Evolutionary conservation across 1,140 invertebrate species (phyloP).

Genomic region (Leguminivora glycinivorella): DNA sequence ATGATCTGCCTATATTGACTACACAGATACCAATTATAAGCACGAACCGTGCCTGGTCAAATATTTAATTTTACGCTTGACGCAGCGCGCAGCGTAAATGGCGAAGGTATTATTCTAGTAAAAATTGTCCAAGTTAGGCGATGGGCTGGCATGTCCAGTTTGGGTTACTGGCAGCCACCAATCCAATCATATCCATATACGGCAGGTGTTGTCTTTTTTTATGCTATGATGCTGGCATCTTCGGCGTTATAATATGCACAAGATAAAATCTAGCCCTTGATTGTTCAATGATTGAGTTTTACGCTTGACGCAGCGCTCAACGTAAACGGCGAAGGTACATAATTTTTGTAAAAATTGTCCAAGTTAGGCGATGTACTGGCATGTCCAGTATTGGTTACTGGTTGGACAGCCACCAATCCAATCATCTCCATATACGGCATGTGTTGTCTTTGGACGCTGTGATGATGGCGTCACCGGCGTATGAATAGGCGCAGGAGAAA

Average conservation of each 20-base stretch:
- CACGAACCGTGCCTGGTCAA: too few relatives aligned
- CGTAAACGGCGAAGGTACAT: too few relatives aligned
- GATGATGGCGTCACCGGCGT: slow-evolving; percentile 87
- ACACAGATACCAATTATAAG: too few relatives aligned
- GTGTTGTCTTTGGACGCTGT: slow-evolving; percentile 88
- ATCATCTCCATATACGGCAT: slow-evolving; percentile 86
- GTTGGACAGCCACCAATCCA: slow-evolving; percentile 79
- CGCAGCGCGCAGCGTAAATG: too few relatives aligned
- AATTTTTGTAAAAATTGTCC: too few relatives aligned
- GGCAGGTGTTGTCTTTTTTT: slow-evolving; percentile 86
- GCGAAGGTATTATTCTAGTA: too few relatives aligned
- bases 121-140: too few relatives aligned
- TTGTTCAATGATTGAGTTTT: too few relatives aligned
- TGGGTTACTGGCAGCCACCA: slow-evolving; percentile 71
- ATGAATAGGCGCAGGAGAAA: slow-evolving; percentile 89
- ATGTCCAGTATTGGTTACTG: not conserved
- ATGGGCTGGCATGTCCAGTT: too few relatives aligned
- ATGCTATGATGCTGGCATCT: slow-evolving; percentile 87
- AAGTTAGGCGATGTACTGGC: not conserved
- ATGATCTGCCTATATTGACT: too few relatives aligned
- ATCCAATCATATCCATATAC: slow-evolving; percentile 86
- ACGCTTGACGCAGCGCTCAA: too few relatives aligned
- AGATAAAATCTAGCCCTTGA: slow-evolving; percentile 86
- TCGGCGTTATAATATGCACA: slow-evolving; percentile 89
- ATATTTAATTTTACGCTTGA: too few relatives aligned